These are phyloP conservation scores for Pteropus rufus DNA, from an alignment of 2,797 vertebrate genomes.

Conservation along the genomic window DNA sequence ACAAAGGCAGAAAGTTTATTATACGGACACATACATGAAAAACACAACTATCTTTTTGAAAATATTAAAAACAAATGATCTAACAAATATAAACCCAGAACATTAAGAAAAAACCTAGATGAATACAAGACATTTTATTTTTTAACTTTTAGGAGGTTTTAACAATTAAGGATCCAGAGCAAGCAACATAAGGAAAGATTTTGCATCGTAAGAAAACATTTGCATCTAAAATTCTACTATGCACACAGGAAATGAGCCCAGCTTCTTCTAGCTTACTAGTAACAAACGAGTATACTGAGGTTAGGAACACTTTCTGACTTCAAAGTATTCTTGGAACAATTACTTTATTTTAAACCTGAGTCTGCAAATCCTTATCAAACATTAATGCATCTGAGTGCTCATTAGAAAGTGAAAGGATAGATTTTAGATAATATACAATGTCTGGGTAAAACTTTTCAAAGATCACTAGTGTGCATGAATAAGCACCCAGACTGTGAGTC, in stretches of 20 bases:
- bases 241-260: neutral
- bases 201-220: neutral
- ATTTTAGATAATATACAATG: constrained; percentile 23
- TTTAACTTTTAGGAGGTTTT: constrained; percentile 23
- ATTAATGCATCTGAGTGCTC: neutral
- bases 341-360: neutral
- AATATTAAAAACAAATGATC: constrained; percentile 14
- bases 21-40: rapidly evolving
- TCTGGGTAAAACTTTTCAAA: constrained; percentile 31
- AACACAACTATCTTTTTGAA: neutral
- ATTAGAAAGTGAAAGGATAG: constrained; percentile 47
- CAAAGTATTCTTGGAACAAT: constrained; percentile 22
- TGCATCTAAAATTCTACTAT: neutral
- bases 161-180: neutral
- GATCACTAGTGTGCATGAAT: neutral
- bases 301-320: constrained; percentile 36
- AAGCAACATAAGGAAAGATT: neutral
- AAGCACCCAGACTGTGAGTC: constrained; percentile 67
- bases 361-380: constrained; percentile 32
- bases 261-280: constrained; percentile 19
- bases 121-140: neutral
- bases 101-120: neutral
- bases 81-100: neutral
- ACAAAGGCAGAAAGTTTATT: neutral
- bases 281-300: neutral